Base-by-base conservation (phyloP, 2,113 vertebrate species). In the Oreochromis niloticus region DNA sequence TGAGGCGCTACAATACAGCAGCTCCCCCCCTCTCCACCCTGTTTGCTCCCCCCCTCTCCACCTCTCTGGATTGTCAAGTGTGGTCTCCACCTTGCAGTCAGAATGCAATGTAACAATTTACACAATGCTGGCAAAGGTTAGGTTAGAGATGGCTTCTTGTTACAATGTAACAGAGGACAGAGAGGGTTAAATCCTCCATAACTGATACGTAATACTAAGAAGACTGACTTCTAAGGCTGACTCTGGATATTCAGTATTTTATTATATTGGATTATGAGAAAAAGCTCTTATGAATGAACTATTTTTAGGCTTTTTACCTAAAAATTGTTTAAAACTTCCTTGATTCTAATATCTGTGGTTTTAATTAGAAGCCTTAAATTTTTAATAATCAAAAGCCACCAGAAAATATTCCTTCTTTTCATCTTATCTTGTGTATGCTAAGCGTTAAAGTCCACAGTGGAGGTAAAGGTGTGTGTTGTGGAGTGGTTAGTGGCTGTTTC, bases 1-100 rank as follows among this genome's bases (percentile, higher is more conserved):
- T 61, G 86, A 93, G 96, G 95, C 95, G 43, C 92, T 94, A 95
- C 95, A 95, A 94, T 95, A 92, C 89, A 93, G 93, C 90, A 87
- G 82, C 92, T 4, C 83, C 81, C 92, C 88, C 73, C 48, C 39
- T 56, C 24, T 6, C 63, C 52, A 5, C 48, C 32, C 41, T 27
- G 61, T 36, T 66, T 66, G 61, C 84, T 34, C 27, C 13, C 57
- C 83, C 50, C 71, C 32, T 57, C 11, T 12, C 22, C 83, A 63
- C 61, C 86, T 80, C 43, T 59, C 80, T 83, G 84, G 80, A 89
- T 79, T 89, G 89, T 94, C 96, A 91, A 88, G 95, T 85, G 92
- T 85, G 88, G 87, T 91, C 88, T 93, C 73, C 82, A 94, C 91
- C 95, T 95, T 84, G 79, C 92, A 95, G 91, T 88, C 87, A 79